Evolutionary conservation across 2,113 vertebrate genomes (phyloP), one percentile per base, ranked within the genome.

Genomic region (Scomber scombrus): DNA sequence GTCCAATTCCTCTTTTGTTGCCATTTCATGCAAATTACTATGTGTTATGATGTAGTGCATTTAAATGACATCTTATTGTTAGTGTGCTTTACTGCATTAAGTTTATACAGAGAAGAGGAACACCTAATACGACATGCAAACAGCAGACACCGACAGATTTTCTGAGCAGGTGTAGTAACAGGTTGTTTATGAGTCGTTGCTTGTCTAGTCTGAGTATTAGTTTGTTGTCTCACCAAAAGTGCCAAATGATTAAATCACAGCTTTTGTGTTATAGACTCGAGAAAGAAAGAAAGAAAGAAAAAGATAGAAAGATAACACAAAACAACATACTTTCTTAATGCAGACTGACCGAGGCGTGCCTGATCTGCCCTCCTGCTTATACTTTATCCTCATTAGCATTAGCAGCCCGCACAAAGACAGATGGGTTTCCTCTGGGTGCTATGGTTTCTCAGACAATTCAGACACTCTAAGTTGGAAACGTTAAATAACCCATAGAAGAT

Each of bases 151-250:
- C 70, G 78, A 84, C 88, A 91, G 85, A 87, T 91, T 90, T 82
- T 21, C 76, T 63, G 56, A 64, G 85, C 86, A 92, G 91, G 82
- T 91, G 85, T 84, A 77, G 57, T 71, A 86, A 81, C 88, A 90
- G 86, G 83, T 82, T 85, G 86, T 80, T 67, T n/a, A 66, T 92
- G 83, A 91, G 74, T 90, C 89, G 89, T 52, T 70, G 47, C 76
- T 75, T 45, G 70, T 75, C 62, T 72, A 0, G 40, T 80, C 61
- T 23, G 65, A 77, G 34, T 56, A 65, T 78, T 55, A 75, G 55
- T 81, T 63, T 85, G 65, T 77, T 81, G 54, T 75, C 26, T 58
- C 54, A 70, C 52, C 26, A 51, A 43, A 87, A 82, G 72, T 78
- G 85, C 46, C 62, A 81, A 76, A 85, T 84, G 61, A 64, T 68